Percentiles rank a stretch among this genome's conserved stretches.
These are phyloP conservation scores for Cosmia pyralina DNA, from an alignment of 2,888 invertebrate genomes.

Conservation along the genomic window DNA sequence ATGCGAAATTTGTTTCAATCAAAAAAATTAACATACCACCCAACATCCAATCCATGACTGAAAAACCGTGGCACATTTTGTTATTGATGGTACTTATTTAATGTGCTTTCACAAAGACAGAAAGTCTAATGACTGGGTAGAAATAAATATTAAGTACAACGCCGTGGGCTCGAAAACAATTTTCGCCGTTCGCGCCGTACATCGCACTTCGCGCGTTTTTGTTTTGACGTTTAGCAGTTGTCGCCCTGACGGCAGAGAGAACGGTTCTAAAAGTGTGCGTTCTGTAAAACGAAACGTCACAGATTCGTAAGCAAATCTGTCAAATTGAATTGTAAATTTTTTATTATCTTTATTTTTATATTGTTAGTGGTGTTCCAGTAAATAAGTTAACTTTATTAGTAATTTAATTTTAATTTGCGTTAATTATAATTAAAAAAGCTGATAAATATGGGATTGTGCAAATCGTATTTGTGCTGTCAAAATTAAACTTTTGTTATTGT, in stretches of 20 bases:
- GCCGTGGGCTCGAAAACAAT: conserved; percentile 59
- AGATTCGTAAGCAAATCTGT: conserved; percentile 68
- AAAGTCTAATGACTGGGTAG: conserved; percentile 16
- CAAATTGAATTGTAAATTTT: conserved; percentile 62
- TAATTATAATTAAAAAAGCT: conserved; percentile 46
- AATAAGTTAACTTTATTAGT: conserved; percentile 32
- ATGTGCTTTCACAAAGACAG: conserved; percentile 1
- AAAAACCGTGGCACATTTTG: not conserved
- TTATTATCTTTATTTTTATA: conserved; percentile 30
- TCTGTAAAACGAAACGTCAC: conserved; percentile 82
- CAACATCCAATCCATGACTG: not conserved
- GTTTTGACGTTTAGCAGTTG: conserved; percentile 80
- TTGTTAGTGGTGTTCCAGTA: conserved; percentile 35
- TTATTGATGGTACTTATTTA: not conserved
- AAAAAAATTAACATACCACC: not conserved
- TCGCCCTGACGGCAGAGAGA: conserved; percentile 79
- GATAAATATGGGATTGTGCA: conserved; percentile 76
- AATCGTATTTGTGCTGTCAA: conserved; percentile 75
- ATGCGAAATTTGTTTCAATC: not conserved
- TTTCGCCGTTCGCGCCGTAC: conserved; percentile 69
- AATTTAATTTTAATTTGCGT: conserved; percentile 30
- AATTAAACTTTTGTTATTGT: conserved; percentile 79
- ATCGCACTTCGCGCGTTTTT: conserved; percentile 74
- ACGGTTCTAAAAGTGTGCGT: conserved; percentile 70
- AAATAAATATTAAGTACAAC: conserved; percentile 35